These are phyloP conservation scores for Willisornis vidua DNA, from an alignment of 2,113 vertebrate genomes.

Conservation along the genomic window DNA sequence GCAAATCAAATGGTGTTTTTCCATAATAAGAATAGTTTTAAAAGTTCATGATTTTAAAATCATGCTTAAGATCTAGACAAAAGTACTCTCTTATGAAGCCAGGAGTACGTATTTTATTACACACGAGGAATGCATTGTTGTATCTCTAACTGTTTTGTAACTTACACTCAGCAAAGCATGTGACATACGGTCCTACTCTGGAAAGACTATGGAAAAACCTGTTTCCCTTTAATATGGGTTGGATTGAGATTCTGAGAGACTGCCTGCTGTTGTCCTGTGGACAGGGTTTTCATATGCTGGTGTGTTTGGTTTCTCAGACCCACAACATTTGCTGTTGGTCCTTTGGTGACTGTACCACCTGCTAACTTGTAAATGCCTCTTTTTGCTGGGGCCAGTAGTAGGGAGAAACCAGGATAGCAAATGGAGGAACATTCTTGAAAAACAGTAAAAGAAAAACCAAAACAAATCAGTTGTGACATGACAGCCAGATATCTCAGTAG, in stretches of 20 bases:
- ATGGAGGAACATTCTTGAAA: not conserved
- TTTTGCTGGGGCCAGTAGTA: not conserved
- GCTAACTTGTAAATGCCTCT: not conserved
- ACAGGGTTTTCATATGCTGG: fast-evolving
- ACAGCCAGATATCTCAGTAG: not conserved
- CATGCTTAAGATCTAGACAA: not conserved
- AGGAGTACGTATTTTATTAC: not conserved
- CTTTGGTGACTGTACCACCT: not conserved
- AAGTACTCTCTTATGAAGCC: not conserved
- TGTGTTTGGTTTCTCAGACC: not conserved
- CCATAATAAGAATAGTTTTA: not conserved
- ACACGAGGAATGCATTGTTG: not conserved
- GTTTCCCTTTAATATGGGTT: not conserved
- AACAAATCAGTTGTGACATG: not conserved
- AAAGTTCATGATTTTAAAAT: not conserved
- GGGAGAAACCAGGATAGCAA: not conserved
- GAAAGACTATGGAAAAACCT: not conserved
- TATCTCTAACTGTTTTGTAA: not conserved
- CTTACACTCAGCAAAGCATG: not conserved
- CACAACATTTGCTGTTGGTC: not conserved
- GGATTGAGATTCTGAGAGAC: not conserved
- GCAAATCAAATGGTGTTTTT: not conserved
- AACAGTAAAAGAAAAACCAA: not conserved
- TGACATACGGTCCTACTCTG: not conserved
- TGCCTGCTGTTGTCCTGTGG: not conserved